phyloP scores from a whole-genome alignment of 2,888 invertebrate species.

The Harmothoe impar region DNA sequence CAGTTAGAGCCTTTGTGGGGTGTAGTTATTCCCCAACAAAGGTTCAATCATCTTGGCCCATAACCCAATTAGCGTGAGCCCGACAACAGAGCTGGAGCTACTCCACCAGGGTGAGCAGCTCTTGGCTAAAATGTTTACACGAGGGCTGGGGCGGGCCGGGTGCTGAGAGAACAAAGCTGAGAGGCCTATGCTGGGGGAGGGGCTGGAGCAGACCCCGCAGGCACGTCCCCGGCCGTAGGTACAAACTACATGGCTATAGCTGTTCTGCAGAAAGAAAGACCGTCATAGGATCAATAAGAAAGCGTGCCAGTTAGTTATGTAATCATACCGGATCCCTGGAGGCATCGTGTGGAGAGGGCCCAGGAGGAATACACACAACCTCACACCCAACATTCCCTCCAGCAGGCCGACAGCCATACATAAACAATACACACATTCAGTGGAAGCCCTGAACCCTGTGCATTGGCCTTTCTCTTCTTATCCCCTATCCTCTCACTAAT shows the following conservation, averaged over 20 bases:
- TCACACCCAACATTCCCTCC: not conserved
- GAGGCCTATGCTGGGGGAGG: not conserved
- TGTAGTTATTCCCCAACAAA: slow-evolving; percentile 45
- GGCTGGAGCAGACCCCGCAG: not conserved
- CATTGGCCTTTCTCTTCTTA: not conserved
- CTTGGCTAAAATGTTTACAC: slow-evolving; percentile 13
- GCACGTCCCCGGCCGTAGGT: not conserved
- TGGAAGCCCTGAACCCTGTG: not conserved
- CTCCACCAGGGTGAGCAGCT: slow-evolving; percentile 4
- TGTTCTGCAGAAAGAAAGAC: not conserved
- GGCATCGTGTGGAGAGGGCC: not conserved
- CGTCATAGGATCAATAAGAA: not conserved
- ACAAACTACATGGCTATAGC: not conserved
- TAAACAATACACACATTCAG: not conserved
- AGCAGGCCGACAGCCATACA: not conserved
- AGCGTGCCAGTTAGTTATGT: slow-evolving; percentile 42
- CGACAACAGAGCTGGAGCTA: not conserved
- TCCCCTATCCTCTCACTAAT: not conserved
- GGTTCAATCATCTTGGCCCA: slow-evolving; percentile 55
- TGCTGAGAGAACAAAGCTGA: not conserved
- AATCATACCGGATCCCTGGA: slow-evolving; percentile 29
- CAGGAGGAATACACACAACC: not conserved
- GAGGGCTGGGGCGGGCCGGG: not conserved
- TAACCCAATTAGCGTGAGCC: slow-evolving; percentile 41
- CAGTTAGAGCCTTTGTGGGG: slow-evolving; percentile 40